Conservation (phyloP, 2,888 invertebrate genomes). For the Calameuta filiformis region DNA sequence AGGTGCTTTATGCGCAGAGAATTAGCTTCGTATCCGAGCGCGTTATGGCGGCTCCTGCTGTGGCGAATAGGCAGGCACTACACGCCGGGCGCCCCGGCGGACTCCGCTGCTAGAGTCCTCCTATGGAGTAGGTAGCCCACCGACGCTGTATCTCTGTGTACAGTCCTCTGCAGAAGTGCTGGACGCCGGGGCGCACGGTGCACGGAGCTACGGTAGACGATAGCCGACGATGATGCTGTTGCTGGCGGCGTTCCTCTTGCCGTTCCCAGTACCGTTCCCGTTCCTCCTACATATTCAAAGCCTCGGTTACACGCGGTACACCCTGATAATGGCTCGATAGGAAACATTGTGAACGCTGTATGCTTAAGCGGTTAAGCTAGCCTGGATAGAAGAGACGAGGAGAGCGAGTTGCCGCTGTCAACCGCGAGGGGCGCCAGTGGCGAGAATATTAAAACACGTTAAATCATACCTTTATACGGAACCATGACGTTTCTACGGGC, state of each 20-base stretch:
- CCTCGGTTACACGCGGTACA: conserved; percentile 15
- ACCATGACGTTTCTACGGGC: no score
- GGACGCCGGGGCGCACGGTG: no score
- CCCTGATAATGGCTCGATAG: conserved; percentile 18
- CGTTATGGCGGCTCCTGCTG: conserved; percentile 18
- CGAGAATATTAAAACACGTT: not conserved
- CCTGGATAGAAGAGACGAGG: not conserved
- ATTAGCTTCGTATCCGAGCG: conserved; percentile 28
- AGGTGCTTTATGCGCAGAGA: conserved; percentile 33
- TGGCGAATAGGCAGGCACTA: conserved; percentile 9
- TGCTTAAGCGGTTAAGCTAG: conserved; percentile 4
- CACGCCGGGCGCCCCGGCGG: not conserved
- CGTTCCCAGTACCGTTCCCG: not conserved
- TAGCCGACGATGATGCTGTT: not conserved
- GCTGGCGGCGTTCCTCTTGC: not conserved
- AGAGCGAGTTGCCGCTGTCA: not conserved
- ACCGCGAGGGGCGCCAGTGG: not conserved
- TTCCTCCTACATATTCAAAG: conserved; percentile 25
- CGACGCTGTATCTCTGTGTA: not conserved
- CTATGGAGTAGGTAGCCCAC: not conserved
- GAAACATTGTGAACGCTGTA: conserved; percentile 8
- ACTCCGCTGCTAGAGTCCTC: not conserved
- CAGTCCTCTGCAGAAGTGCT: not conserved
- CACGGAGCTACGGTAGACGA: not conserved
- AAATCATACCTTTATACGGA: not conserved